Conservation (phyloP, 2,113 vertebrate genomes). For the Syrmaticus mikado region DNA sequence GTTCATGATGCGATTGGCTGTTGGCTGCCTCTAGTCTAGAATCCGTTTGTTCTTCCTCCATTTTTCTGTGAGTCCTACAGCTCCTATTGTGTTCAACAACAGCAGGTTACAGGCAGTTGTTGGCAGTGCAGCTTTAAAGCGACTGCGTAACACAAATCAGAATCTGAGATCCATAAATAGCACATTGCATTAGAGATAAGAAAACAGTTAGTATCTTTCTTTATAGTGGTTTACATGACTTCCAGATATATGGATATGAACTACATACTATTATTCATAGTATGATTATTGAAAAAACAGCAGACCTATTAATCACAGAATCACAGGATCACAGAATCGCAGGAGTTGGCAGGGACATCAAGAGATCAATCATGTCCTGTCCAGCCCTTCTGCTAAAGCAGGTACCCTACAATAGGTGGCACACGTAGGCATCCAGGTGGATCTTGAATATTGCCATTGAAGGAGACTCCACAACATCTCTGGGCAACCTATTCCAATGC, state of each 20-base stretch:
- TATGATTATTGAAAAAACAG: neutral
- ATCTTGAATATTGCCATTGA: too few species aligned
- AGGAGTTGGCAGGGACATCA: too few species aligned
- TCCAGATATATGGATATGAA: neutral
- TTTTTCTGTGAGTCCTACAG: neutral
- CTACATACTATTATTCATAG: neutral
- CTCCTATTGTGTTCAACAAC: neutral
- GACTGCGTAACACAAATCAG: neutral
- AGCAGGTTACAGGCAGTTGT: neutral
- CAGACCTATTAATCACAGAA: neutral
- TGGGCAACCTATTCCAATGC: too few species aligned
- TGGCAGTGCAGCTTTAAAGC: neutral
- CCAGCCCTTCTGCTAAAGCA: too few species aligned
- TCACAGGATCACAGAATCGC: too few species aligned
- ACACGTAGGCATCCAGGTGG: too few species aligned
- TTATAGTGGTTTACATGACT: neutral
- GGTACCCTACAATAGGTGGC: too few species aligned
- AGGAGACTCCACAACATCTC: too few species aligned
- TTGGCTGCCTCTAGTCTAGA: neutral
- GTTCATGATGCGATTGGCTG: constrained; percentile 2
- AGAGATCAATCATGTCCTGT: too few species aligned
- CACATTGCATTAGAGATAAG: neutral
- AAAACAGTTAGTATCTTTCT: neutral
- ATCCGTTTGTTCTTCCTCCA: neutral
- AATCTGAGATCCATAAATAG: neutral